Evolutionary conservation across 37 sponge, comb jelly and placozoan species (phyloP).

Genomic region (Bolinopsis microptera): DNA sequence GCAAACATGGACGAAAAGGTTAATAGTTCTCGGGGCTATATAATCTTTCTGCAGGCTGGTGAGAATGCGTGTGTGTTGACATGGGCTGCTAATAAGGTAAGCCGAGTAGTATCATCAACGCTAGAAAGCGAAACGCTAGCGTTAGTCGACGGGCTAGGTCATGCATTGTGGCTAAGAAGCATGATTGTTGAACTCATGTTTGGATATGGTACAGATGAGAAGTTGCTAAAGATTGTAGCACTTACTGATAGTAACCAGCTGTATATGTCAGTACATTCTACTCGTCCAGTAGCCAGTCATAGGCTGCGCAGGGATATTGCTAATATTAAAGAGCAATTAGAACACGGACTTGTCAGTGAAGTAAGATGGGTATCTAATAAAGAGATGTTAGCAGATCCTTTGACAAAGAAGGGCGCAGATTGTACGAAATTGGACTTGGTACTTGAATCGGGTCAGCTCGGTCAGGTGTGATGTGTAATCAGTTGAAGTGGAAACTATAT

Average conservation of each 20-base stretch:
- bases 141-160: background rate
- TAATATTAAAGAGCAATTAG: background rate
- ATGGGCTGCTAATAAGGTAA: background rate
- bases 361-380: background rate
- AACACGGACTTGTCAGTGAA: background rate
- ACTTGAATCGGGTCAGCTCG: background rate
- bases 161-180: background rate
- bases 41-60: background rate
- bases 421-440: background rate
- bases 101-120: background rate
- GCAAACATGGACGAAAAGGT: background rate
- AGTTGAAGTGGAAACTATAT: too few species aligned
- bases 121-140: background rate
- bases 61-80: background rate
- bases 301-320: background rate
- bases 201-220: background rate
- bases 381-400: background rate
- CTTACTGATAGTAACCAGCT: background rate
- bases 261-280: background rate
- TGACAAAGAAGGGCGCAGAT: slow-evolving; percentile 19
- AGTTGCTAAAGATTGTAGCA: background rate
- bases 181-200: background rate
- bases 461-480: too few species aligned
- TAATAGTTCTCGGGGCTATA: background rate
- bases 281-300: background rate